Evolutionary conservation across 30 jellyfish, hydroid and myxozoan genomes (phyloP), one percentile per base, ranked within the genome.

Genomic region (Morbakka virulenta): DNA sequence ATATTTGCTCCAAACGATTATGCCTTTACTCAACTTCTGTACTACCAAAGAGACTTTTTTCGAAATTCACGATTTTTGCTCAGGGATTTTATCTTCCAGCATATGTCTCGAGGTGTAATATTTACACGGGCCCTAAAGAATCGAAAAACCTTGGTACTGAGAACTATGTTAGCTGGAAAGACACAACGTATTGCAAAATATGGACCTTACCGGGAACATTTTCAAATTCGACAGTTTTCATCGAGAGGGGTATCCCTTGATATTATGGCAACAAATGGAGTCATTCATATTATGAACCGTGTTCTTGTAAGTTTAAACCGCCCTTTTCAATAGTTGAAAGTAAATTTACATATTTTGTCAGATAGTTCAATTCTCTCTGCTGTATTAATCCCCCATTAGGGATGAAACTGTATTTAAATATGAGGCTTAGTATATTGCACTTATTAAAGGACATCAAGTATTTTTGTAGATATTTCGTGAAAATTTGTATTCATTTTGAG

Each of bases 1-100:
- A 72, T 82, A 13, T 72, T 82, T 31, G 94, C 94, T 4, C 94
- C 94, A 22, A 70, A 83, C 12, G 72, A 82, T 47, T 71, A 83
- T 12, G 94, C 94, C 21, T 82, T 82, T 66, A 72, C 80, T 65
- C 63, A 82, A 48, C 13, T 82, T 14, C 20, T 64, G 17, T 17
- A 9, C 9, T 41, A 41, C 57, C 9, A 41, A 41, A 9, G 57
- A 41, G 17, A 41, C 57, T 41, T 41, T 41, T 41, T 41, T 17
- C 57, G 57, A 9, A 17, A 17, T 41, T 41, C 57, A 9, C 9
- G 57, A 41, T 9, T 6, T 9, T 6, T 9, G 9, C 17, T 41
- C 17, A 9, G 9, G 9, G 17, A 9, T 6, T 41, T 41, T 41
- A 9, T 41, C 17, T 41, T 6, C 17, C 57, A 17, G 17, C 57